Evolutionary conservation across 2,113 vertebrate genomes (phyloP), one percentile per base, ranked within the genome.

Genomic region (Odontesthes bonariensis): DNA sequence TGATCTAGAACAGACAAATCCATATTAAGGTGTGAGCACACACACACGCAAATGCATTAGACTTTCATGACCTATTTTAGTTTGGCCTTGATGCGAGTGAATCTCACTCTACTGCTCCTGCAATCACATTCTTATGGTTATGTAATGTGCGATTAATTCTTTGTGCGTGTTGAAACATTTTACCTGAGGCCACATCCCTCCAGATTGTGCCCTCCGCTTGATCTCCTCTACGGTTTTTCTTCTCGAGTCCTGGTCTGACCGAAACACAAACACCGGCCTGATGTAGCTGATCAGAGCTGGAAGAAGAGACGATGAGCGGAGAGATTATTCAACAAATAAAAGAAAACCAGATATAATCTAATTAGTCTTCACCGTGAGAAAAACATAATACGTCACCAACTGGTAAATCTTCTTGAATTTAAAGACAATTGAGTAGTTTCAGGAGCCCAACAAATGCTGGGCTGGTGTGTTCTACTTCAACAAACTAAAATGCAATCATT

Each of bases 151-250:
- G 46, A 42, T 49, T 2, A 32, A 14, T 8, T n/a, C 55, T 54
- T 10, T 56, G 59, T 61, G 4, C 0, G 13, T 19, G 17, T 38
- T 2, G 8, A n/a, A n/a, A 52, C 14, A 17, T 1, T 4, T 71
- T 93, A 99, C 98, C 97, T 98, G 97, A 49, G 98, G 97, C 98
- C 98, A 99, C 88, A 92, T 93, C 44, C 97, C 97, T 20, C 89
- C 87, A 1, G 96, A 96, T 54, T 86, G 91, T 0, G 96, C 96
- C 68, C 98, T 93, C 4, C 95, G 91, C 82, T 88, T 95, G 73
- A 99, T 99, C 82, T 99, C 97, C 72, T 97, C 96, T 0, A 99
- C 97, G 0, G 97, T 98, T 91, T 95, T 98, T 79, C 94, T 95
- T 16, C 97, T 95, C 22, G 97, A 99, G 74, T 97, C 94, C 79